A percentile compares a stretch with the other conserved stretches of the same genome.
Evolutionary conservation across 2,888 invertebrate species (phyloP).

Genomic region (Scaeva pyrastri): DNA sequence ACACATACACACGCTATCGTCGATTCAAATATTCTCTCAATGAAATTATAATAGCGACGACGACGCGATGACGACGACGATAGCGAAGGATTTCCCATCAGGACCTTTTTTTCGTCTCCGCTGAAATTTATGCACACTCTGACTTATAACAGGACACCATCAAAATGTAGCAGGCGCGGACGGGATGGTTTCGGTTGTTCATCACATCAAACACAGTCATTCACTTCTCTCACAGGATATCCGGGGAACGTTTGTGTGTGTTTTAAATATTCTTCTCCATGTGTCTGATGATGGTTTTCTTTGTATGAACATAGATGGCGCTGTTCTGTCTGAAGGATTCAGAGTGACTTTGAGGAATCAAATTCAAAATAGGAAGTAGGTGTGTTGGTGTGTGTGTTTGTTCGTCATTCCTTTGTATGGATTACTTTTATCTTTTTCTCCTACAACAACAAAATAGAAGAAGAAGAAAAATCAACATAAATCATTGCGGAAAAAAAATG

Average conservation of each 20-base stretch:
- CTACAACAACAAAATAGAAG: neutral
- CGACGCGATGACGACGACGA: too few relatives aligned
- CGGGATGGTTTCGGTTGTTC: neutral
- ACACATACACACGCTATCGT: neutral
- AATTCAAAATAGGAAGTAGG: neutral
- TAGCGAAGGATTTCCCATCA: constrained; percentile 10
- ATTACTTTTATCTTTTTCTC: neutral
- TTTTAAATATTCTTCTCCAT: constrained; percentile 5
- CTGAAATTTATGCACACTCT: constrained; percentile 19
- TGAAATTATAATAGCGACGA: constrained; percentile 24
- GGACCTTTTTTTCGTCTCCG: too few relatives aligned
- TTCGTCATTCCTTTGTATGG: neutral
- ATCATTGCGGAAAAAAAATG: neutral
- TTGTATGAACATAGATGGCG: neutral
- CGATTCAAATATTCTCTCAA: constrained; percentile 13
- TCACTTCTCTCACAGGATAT: constrained; percentile 40
- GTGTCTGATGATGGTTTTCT: neutral
- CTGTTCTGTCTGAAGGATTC: constrained; percentile 38
- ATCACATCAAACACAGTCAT: neutral
- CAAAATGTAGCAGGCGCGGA: neutral
- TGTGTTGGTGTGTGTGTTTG: neutral
- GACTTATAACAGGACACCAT: constrained; percentile 6
- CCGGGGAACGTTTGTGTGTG: constrained; percentile 36
- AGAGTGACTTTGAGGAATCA: constrained; percentile 14
- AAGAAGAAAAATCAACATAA: too few relatives aligned